Evolutionary conservation across 1,140 invertebrate species (phyloP), one percentile per base, ranked within the genome.

Genomic region (Venturia canescens): DNA sequence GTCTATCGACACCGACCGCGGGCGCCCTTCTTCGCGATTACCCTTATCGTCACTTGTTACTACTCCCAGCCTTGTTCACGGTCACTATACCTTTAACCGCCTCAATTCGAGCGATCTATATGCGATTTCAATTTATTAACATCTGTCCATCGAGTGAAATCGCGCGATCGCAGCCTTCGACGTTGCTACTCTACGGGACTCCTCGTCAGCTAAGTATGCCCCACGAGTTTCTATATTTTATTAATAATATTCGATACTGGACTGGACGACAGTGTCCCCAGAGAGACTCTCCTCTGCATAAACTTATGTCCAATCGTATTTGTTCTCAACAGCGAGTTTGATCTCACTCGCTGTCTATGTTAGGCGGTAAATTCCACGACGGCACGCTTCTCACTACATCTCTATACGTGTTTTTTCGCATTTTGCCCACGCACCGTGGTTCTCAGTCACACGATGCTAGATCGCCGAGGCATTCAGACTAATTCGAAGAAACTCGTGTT

Each of bases 341-440:
- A 29, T 77, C 67, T 81, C 77, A 81, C 50, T 83, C 76, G 75
- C 76, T 79, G 71, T 57, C 82, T 66, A 81, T 81, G 31, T 81
- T 83, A 16, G 82, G 79, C 77, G 80, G 80, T 80, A 77, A 48
- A 50, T 75, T 83, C 77, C 80, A 81, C 80, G 66, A 79, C 57
- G n/a, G 66, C 57, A 44, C 71, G 27, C 21, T 77, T 79, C 50
- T 83, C 82, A 83, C 82, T 81, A 83, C 77, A 83, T 83, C 34
- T 81, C 80, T 81, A 48, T 83, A 44, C 31, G 76, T 74, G 34
- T 79, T 81, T 7, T 77, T 72, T 76, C 66, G 31, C 82, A 83
- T 83, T 79, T 81, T 80, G 57, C 29, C 13, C 57, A n/a, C 48
- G 18, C 72, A 60, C 72, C n/a, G 9, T 27, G 5, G 16, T 57